These are phyloP conservation scores for Andricus quercusramuli DNA, from an alignment of 2,888 invertebrate species.

Conservation along the genomic window DNA sequence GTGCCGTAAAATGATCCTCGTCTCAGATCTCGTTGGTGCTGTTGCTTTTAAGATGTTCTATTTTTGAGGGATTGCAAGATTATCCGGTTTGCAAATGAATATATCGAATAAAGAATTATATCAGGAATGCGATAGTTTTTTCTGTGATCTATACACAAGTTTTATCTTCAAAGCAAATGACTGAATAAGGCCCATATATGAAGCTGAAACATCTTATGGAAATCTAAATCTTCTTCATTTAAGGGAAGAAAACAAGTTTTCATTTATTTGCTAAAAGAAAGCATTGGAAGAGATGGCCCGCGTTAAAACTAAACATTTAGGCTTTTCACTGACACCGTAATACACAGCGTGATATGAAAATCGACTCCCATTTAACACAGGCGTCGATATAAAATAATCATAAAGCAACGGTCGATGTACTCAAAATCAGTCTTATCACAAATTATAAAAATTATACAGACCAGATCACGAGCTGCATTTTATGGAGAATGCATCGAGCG, in stretches of 20 bases:
- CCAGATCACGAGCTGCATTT: conserved; percentile 25
- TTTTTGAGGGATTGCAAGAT: not conserved
- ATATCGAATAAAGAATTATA: not conserved
- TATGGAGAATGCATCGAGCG: conserved; percentile 31
- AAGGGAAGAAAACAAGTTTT: too few species aligned
- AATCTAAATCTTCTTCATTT: not conserved
- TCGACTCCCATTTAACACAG: too few species aligned
- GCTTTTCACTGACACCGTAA: too few species aligned
- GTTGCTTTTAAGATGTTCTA: not conserved
- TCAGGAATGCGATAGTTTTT: too few species aligned
- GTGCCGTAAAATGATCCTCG: not conserved
- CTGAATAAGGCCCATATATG: too few species aligned
- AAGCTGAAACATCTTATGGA: too few species aligned
- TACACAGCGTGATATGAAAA: too few species aligned
- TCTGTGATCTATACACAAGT: too few species aligned
- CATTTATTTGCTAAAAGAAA: too few species aligned
- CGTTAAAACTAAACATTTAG: too few species aligned
- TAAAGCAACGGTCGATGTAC: conserved; percentile 26
- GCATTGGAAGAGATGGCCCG: too few species aligned
- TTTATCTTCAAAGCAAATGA: too few species aligned
- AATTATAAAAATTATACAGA: conserved; percentile 17
- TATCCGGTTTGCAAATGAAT: not conserved
- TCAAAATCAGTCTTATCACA: conserved; percentile 8
- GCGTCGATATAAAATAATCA: not conserved
- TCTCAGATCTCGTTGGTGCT: not conserved